Evolutionary conservation across 2,113 vertebrate species (phyloP).

Genomic region (Sorex fumeus): DNA sequence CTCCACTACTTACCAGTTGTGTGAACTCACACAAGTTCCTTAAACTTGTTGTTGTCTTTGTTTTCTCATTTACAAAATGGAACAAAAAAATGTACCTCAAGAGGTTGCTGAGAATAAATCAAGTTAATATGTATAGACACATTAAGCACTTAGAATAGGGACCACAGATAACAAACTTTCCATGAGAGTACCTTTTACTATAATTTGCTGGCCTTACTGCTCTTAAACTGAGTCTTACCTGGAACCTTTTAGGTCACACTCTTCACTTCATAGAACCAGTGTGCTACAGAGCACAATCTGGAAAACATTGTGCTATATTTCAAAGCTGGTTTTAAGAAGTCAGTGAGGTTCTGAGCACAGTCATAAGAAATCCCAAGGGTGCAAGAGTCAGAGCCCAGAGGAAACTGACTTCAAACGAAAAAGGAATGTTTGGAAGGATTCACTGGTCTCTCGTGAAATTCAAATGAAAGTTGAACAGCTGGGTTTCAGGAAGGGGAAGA

Average conservation of each 20-base stretch:
- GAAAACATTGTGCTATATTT: neutral
- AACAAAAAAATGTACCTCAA: neutral
- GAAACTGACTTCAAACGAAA: neutral
- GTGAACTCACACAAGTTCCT: neutral
- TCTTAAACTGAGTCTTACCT: neutral
- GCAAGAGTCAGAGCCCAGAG: neutral
- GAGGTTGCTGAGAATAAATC: neutral
- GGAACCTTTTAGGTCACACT: neutral
- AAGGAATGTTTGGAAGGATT: neutral
- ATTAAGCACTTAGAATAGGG: neutral
- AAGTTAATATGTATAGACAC: neutral
- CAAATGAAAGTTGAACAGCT: neutral
- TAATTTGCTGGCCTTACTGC: neutral
- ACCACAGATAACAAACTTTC: neutral
- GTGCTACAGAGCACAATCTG: neutral
- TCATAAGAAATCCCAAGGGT: neutral
- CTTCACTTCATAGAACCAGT: neutral
- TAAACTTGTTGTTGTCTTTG: neutral
- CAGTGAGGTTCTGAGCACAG: neutral
- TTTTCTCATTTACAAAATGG: constrained; percentile 32
- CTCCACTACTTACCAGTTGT: neutral
- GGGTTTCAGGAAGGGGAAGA: neutral
- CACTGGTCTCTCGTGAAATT: neutral
- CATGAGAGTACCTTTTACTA: neutral
- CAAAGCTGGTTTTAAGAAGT: constrained; percentile 9